These are phyloP conservation scores for Ornithorhynchus anatinus DNA, from an alignment of 2,113 vertebrate species.

Conservation along the genomic window DNA sequence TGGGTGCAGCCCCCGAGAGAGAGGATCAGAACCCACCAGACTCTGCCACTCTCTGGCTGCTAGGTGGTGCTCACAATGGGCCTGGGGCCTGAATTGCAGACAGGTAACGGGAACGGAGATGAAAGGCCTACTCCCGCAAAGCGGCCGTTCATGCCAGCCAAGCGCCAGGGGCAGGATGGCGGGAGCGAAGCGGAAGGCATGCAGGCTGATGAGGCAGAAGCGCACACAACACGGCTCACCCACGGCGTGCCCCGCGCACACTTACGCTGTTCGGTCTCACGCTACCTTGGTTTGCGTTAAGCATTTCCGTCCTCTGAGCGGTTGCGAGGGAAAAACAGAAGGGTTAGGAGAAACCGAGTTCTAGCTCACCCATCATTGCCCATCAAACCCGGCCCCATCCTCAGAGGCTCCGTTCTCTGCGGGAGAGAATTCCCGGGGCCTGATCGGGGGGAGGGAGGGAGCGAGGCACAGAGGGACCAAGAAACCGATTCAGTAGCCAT, in stretches of 20 bases:
- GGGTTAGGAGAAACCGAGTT: conserved; percentile 67
- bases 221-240: conserved; percentile 56
- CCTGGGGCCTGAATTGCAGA: not conserved
- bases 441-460: too few species aligned
- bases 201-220: conserved; percentile 68
- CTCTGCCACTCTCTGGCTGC: too few species aligned
- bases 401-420: too few species aligned
- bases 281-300: conserved; percentile 80
- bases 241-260: conserved; percentile 66
- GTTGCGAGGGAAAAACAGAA: conserved; percentile 79
- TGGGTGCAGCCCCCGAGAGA: too few species aligned
- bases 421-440: too few species aligned
- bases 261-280: conserved; percentile 72
- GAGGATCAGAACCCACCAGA: too few species aligned
- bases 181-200: conserved; percentile 66
- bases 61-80: too few species aligned
- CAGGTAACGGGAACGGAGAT: conserved; percentile 35
- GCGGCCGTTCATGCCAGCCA: conserved; percentile 63
- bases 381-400: too few species aligned
- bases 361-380: too few species aligned
- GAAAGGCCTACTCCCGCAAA: conserved; percentile 7
- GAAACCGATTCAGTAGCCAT: too few species aligned
- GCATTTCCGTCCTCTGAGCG: conserved; percentile 85
- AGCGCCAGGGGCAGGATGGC: conserved; percentile 48
- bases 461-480: too few species aligned